These are phyloP conservation scores for Eulemur rubriventer DNA, from an alignment of 2,797 vertebrate species.

Conservation along the genomic window DNA sequence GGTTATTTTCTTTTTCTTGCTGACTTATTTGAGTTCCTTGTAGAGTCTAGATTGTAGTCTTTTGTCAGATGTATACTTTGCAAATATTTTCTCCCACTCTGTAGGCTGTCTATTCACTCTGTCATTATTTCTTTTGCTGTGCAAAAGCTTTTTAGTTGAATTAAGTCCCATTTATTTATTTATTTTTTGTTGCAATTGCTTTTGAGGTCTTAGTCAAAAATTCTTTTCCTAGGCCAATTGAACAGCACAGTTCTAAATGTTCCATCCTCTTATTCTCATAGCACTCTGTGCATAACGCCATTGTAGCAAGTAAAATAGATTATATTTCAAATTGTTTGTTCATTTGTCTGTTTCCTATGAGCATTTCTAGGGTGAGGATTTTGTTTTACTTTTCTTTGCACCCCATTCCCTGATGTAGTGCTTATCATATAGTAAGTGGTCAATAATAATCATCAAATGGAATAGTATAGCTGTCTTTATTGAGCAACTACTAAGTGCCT, in stretches of 20 bases:
- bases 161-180: too few species aligned
- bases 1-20: too few species aligned
- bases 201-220: too few species aligned
- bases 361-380: not conserved
- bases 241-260: not conserved
- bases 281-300: not conserved
- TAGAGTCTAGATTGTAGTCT: too few species aligned
- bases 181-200: too few species aligned
- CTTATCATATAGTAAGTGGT: slow-evolving; percentile 20
- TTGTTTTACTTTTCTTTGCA: not conserved
- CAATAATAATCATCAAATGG: not conserved
- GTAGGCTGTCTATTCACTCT: too few species aligned
- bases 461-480: not conserved
- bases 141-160: too few species aligned
- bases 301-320: not conserved
- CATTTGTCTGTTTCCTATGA: not conserved
- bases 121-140: too few species aligned
- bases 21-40: too few species aligned
- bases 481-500: not conserved
- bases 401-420: not conserved
- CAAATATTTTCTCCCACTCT: too few species aligned
- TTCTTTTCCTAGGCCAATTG: not conserved
- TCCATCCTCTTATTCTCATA: not conserved
- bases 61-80: too few species aligned
- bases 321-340: slow-evolving; percentile 27